Evolutionary conservation across 1,140 invertebrate species (phyloP).

Genomic region (Drosophila sp.): DNA sequence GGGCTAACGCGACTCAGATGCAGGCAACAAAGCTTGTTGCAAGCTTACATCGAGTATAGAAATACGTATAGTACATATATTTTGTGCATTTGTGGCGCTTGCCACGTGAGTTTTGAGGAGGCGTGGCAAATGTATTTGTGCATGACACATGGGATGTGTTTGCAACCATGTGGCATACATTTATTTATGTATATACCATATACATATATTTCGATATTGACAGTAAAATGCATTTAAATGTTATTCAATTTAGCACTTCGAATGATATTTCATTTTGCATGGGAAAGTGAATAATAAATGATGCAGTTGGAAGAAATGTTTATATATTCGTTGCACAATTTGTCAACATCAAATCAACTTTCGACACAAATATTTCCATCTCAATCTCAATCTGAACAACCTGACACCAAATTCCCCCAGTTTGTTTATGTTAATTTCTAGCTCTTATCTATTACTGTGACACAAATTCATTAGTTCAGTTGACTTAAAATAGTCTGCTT

Average conservation of each 20-base stretch:
- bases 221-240: background rate
- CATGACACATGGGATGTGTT: conserved; percentile 36
- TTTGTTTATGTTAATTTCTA: conserved; percentile 39
- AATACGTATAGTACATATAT: conserved; percentile 20
- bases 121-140: conserved; percentile 34
- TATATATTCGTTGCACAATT: background rate
- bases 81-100: conserved; percentile 28
- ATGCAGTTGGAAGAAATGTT: background rate
- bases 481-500: conserved; percentile 17
- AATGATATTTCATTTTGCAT: background rate
- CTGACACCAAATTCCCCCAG: conserved; percentile 1
- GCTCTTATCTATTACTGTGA: conserved; percentile 15
- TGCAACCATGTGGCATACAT: background rate
- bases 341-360: conserved; percentile 8
- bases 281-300: conserved; percentile 4
- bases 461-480: conserved; percentile 30
- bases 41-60: background rate
- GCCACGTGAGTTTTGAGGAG: conserved; percentile 1
- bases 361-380: conserved; percentile 13
- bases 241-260: background rate
- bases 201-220: no score
- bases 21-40: conserved; percentile 16
- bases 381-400: conserved; percentile 1
- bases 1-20: conserved; percentile 58
- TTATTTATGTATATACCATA: background rate